Evolutionary conservation across 2,888 invertebrate genomes (phyloP).

Genomic region (Alentia gelatinosa): DNA sequence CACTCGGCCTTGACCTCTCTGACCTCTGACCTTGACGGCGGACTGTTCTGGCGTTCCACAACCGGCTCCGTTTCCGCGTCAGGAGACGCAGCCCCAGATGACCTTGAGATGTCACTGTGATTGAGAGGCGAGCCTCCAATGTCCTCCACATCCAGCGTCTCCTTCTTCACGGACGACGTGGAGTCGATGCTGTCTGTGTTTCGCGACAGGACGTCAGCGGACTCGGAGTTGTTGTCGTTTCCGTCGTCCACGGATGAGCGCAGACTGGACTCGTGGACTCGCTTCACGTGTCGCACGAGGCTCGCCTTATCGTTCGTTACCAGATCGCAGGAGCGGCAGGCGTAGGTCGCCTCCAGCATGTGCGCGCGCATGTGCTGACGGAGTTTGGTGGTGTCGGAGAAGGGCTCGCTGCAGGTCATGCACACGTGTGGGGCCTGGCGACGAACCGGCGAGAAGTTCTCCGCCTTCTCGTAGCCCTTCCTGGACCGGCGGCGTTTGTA

Average conservation of each 20-base stretch:
- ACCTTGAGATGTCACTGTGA: background rate
- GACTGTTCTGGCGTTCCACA: background rate
- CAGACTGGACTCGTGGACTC: slow-evolving; percentile 49
- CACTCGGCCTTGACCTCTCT: background rate
- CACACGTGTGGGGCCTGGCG: slow-evolving; percentile 69
- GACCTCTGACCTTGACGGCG: background rate
- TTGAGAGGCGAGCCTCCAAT: background rate
- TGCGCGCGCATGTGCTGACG: slow-evolving; percentile 64
- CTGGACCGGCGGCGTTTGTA: slow-evolving; percentile 78
- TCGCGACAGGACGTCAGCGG: background rate
- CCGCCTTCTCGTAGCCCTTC: slow-evolving; percentile 68
- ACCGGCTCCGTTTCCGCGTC: background rate
- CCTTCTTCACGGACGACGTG: background rate
- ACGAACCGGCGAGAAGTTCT: slow-evolving; percentile 48
- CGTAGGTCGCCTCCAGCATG: slow-evolving; percentile 56
- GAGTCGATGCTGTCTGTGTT: slow-evolving; percentile 34
- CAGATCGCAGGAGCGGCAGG: slow-evolving; percentile 73
- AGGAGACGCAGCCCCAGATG: background rate
- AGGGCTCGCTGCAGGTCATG: slow-evolving; percentile 74
- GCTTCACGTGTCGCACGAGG: slow-evolving; percentile 69
- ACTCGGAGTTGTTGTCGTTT: background rate
- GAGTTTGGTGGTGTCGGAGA: slow-evolving; percentile 67
- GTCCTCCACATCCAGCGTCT: background rate
- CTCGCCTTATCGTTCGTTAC: slow-evolving; percentile 69
- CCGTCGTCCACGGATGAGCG: slow-evolving; percentile 29